phyloP scores from a whole-genome alignment of 1,140 invertebrate genomes.

The Drosophila insularis region DNA sequence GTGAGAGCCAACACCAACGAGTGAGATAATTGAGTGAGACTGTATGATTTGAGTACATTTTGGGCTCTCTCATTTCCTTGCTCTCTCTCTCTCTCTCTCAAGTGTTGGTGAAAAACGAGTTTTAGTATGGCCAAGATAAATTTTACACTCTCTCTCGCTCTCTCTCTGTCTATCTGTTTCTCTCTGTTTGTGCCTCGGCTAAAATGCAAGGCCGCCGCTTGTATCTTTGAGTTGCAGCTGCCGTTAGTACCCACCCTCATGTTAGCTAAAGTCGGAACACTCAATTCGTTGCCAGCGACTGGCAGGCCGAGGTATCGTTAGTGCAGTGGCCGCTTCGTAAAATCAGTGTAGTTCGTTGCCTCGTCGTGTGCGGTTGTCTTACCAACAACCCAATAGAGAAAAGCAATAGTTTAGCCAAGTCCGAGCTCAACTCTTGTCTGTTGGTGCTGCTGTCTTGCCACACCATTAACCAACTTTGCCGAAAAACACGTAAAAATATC shows the following conservation, averaged over 20 bases:
- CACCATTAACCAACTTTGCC: constrained; percentile 19
- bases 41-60: constrained; percentile 1
- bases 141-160: constrained; percentile 25
- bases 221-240: constrained; percentile 62
- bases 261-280: not conserved
- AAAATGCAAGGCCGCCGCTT: constrained; percentile 83
- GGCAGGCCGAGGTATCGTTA: constrained; percentile 73
- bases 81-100: constrained; percentile 51
- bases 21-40: constrained; percentile 62
- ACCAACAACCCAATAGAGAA: constrained; percentile 19
- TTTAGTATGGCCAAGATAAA: constrained; percentile 27
- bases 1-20: constrained; percentile 18
- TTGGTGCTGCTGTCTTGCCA: constrained; percentile 28
- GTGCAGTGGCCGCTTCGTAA: constrained; percentile 40
- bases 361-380: constrained; percentile 80
- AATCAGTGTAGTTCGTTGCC: constrained; percentile 82
- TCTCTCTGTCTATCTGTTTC: constrained; percentile 80
- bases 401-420: constrained; percentile 21
- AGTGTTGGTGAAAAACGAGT: constrained; percentile 11
- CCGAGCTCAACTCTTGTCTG: constrained; percentile 42
- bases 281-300: constrained; percentile 23
- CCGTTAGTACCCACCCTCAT: constrained; percentile 9
- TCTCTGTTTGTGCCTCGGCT: constrained; percentile 68
- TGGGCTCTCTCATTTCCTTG: not conserved
- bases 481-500: constrained; percentile 56